A percentile compares a stretch with the other conserved stretches of the same genome.
Evolutionary conservation across 2,888 invertebrate species (phyloP).

Genomic region (Autographa gamma): DNA sequence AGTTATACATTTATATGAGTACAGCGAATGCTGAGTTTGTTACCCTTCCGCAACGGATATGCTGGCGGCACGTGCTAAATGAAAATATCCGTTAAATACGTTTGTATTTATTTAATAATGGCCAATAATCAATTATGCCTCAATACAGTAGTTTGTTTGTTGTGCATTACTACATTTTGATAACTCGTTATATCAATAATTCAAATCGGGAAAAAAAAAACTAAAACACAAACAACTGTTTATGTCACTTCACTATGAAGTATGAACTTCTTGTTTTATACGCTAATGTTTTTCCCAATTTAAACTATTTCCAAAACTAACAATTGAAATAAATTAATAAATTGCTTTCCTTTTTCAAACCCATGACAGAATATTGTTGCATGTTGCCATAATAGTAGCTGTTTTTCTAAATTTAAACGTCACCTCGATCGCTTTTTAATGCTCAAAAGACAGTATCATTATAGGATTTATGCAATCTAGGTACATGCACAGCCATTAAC

Average conservation of each 20-base stretch:
- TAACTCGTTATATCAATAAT: no score
- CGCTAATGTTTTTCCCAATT: no score
- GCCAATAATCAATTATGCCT: background rate
- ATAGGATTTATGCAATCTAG: constrained; percentile 13
- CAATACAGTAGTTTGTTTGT: no score
- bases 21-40: background rate
- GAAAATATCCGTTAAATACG: background rate
- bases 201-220: no score
- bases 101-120: background rate
- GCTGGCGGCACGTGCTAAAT: constrained; percentile 1
- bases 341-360: background rate
- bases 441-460: constrained; percentile 18
- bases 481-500: constrained; percentile 9
- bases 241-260: no score
- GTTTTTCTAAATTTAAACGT: constrained; percentile 2
- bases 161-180: no score
- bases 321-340: background rate
- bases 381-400: constrained; percentile 1
- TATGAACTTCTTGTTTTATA: no score
- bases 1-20: no score
- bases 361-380: background rate
- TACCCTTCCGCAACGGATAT: constrained; percentile 1
- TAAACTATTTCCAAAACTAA: no score
- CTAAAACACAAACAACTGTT: no score
- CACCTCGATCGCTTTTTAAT: constrained; percentile 43